Conservation (phyloP, 2,797 vertebrate genomes). For the Micrastur ruficollis region DNA sequence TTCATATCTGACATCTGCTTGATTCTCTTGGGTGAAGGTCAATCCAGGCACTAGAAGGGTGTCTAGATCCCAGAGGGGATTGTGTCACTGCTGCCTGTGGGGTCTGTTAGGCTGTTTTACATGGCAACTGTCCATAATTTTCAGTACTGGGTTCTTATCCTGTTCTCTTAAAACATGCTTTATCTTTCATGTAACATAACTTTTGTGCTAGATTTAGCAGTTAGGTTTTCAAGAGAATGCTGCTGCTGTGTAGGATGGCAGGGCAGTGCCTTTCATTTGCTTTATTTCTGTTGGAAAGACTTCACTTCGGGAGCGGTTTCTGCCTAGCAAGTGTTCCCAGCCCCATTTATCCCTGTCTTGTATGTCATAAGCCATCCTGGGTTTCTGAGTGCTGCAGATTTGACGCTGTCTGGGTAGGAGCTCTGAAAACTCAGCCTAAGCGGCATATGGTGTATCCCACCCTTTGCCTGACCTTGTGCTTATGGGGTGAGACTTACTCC, state of each 20-base stretch:
- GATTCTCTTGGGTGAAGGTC: not conserved
- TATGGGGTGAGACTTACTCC: not conserved
- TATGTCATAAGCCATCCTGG: not conserved
- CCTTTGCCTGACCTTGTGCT: not conserved
- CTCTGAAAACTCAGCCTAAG: not conserved
- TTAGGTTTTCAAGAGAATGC: not conserved
- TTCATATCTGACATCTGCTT: not conserved
- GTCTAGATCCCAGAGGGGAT: not conserved
- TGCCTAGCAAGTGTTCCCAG: not conserved
- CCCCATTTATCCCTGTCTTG: no score
- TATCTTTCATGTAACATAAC: not conserved
- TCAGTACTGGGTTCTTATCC: not conserved
- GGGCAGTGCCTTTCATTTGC: not conserved
- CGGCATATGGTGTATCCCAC: rapidly evolving
- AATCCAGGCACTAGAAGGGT: not conserved
- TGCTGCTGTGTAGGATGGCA: not conserved
- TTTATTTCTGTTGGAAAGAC: not conserved
- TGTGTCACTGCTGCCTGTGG: not conserved
- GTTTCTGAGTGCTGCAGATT: not conserved
- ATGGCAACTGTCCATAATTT: not conserved
- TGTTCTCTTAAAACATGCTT: not conserved
- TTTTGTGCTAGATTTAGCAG: not conserved
- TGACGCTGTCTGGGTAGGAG: not conserved
- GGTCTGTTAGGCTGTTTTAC: not conserved
- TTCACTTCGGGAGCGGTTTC: not conserved